Evolutionary conservation across 2,888 invertebrate species (phyloP).

Genomic region (Hydraecia micacea): DNA sequence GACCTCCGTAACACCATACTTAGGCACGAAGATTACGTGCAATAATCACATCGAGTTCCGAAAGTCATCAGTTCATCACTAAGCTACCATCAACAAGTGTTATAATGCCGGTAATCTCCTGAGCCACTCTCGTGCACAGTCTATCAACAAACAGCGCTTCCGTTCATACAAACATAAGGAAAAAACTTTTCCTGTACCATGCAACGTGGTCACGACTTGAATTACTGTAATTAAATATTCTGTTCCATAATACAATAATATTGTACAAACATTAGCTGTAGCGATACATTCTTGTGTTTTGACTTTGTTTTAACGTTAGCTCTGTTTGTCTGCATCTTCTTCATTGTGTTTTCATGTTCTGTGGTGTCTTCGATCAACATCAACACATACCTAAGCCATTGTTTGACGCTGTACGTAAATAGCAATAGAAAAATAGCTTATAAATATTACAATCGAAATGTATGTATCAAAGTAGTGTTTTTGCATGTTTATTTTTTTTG

Average conservation of each 20-base stretch:
- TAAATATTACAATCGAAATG: conserved; percentile 15
- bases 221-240: conserved; percentile 72
- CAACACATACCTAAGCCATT: background rate
- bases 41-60: conserved; percentile 80
- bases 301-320: conserved; percentile 32
- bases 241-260: conserved; percentile 43
- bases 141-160: conserved; percentile 79
- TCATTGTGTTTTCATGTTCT: conserved; percentile 14
- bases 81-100: conserved; percentile 80
- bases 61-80: conserved; percentile 82
- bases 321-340: conserved; percentile 38
- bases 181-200: conserved; percentile 75
- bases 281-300: conserved; percentile 50
- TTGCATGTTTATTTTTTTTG: conserved; percentile 17
- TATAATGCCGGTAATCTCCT: conserved; percentile 81
- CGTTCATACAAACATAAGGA: conserved; percentile 75
- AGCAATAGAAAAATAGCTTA: background rate
- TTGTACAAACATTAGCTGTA: conserved; percentile 39
- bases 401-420: conserved; percentile 22
- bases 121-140: conserved; percentile 76
- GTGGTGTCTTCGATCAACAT: conserved; percentile 38
- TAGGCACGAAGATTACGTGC: conserved; percentile 72
- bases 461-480: background rate
- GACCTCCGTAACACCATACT: conserved; percentile 71
- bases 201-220: conserved; percentile 72